Evolutionary conservation across 2,888 invertebrate species (phyloP).

Genomic region (Dasypogon diadema): DNA sequence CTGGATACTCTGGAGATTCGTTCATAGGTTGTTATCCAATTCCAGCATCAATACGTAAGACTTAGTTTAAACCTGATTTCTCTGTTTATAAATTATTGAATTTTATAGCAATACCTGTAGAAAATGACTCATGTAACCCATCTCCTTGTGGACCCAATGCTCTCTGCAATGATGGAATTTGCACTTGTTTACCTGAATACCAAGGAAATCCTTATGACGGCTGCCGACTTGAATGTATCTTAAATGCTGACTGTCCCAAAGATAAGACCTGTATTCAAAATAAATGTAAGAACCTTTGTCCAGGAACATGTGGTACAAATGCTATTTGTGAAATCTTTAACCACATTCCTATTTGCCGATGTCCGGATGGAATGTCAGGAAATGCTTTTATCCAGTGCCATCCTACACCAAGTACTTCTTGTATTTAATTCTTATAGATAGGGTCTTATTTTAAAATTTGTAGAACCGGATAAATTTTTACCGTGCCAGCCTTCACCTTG

Average conservation of each 20-base stretch:
- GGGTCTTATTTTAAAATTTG: not conserved
- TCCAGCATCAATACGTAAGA: slow-evolving; percentile 67
- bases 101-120: not conserved
- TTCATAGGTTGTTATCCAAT: slow-evolving; percentile 72
- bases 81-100: not conserved
- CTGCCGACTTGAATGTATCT: slow-evolving; percentile 79
- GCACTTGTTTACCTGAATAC: slow-evolving; percentile 76
- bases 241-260: slow-evolving; percentile 77
- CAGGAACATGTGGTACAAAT: slow-evolving; percentile 78
- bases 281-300: slow-evolving; percentile 80
- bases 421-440: not conserved
- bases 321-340: slow-evolving; percentile 80
- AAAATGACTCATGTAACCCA: slow-evolving; percentile 74
- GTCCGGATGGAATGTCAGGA: slow-evolving; percentile 74
- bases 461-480: slow-evolving; percentile 56
- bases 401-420: slow-evolving; percentile 72
- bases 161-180: slow-evolving; percentile 76
- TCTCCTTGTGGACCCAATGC: slow-evolving; percentile 81
- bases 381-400: slow-evolving; percentile 78
- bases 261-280: slow-evolving; percentile 78
- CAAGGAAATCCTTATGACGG: slow-evolving; percentile 78
- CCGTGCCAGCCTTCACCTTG: slow-evolving; percentile 76
- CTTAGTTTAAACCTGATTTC: not conserved
- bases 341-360: slow-evolving; percentile 79
- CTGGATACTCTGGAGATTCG: slow-evolving; percentile 75